These are phyloP conservation scores for Tringa solitaria DNA, from an alignment of 2,113 vertebrate genomes.

Conservation along the genomic window DNA sequence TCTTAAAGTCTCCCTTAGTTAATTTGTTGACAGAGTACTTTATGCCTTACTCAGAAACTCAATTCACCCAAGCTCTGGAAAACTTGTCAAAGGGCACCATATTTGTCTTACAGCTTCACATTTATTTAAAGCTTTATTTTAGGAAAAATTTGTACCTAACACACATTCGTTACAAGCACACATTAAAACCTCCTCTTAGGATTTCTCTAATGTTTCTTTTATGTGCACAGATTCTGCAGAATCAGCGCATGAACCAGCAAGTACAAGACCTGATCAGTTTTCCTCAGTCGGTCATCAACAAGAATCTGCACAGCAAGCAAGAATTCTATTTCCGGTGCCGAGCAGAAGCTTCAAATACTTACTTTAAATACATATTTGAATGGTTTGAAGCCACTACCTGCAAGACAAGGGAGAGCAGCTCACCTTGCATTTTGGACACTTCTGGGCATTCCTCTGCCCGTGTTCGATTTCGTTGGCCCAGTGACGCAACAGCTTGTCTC, in stretches of 20 bases:
- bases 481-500: constrained; percentile 93
- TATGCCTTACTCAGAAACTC: neutral
- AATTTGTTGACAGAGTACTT: neutral
- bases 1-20: neutral
- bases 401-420: constrained; percentile 7
- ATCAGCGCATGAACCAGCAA: neutral
- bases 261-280: neutral
- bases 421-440: constrained; percentile 97
- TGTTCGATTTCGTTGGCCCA: constrained; percentile 96
- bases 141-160: neutral
- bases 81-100: neutral
- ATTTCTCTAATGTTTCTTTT: neutral
- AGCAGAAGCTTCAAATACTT: neutral
- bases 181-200: fast-evolving
- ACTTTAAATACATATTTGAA: neutral
- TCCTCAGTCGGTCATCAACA: neutral
- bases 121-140: neutral
- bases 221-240: neutral
- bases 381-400: neutral
- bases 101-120: neutral
- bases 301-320: neutral
- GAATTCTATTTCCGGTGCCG: neutral
- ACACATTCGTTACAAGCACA: neutral
- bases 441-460: constrained; percentile 98
- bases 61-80: neutral